Conservation (phyloP, 2,797 vertebrate species). For the Hyperoplus lanceolatus region DNA sequence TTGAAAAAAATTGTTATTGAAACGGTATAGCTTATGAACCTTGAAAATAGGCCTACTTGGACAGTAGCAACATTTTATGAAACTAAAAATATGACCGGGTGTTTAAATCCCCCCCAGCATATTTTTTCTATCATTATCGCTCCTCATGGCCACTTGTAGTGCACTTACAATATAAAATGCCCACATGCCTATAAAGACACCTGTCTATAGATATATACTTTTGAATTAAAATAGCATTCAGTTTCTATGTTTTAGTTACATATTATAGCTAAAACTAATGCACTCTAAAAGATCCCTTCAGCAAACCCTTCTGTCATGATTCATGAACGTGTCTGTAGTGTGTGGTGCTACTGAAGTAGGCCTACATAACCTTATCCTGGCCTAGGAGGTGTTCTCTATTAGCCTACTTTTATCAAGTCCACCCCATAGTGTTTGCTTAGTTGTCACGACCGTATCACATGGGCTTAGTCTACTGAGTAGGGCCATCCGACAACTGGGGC, state of each 20-base stretch:
- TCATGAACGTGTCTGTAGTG: not conserved
- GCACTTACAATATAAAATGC: not conserved
- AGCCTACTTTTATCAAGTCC: no score
- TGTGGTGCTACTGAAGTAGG: not conserved
- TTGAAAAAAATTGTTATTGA: no score
- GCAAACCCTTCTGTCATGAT: not conserved
- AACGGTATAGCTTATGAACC: no score
- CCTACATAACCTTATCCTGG: no score
- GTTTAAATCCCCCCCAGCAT: not conserved
- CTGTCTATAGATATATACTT: no score
- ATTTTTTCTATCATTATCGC: not conserved
- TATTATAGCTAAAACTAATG: not conserved
- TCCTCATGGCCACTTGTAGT: no score
- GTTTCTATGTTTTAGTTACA: not conserved
- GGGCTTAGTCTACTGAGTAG: no score
- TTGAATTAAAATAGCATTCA: not conserved
- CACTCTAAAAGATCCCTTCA: not conserved
- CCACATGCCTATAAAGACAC: not conserved
- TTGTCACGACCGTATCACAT: not conserved
- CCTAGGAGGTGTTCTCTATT: no score
- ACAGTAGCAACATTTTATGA: not conserved
- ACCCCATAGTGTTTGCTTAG: not conserved
- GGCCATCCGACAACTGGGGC: not conserved
- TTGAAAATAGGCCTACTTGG: no score
- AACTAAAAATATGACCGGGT: not conserved